phyloP scores from a whole-genome alignment of 2,888 invertebrate genomes.

The Acleris holmiana region DNA sequence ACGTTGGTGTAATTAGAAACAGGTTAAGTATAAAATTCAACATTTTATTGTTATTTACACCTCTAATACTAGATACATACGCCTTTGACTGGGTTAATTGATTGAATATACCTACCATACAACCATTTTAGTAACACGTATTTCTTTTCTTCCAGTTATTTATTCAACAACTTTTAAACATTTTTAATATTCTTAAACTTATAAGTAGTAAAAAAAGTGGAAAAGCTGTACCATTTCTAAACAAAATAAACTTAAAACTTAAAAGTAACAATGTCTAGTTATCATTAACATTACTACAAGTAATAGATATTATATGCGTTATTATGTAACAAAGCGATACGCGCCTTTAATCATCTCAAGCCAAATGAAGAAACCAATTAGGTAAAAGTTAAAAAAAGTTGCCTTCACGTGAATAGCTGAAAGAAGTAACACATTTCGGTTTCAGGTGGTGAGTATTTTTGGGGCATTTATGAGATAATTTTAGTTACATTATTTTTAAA shows the following conservation, averaged over 20 bases:
- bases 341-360: conserved; percentile 45
- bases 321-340: conserved; percentile 40
- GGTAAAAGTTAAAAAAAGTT: conserved; percentile 59
- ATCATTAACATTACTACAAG: not conserved
- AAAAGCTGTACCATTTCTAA: no score
- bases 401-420: conserved; percentile 52
- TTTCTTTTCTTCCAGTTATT: no score
- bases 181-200: no score
- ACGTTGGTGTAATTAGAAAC: no score
- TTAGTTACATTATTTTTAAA: conserved; percentile 43
- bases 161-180: no score
- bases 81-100: no score
- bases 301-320: conserved; percentile 41
- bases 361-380: conserved; percentile 56
- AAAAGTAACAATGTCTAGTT: no score
- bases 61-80: no score
- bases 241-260: no score
- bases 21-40: no score
- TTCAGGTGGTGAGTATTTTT: conserved; percentile 49
- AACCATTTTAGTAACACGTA: not conserved
- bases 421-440: conserved; percentile 51
- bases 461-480: conserved; percentile 26
- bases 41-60: no score
- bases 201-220: no score
- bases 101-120: not conserved